Evolutionary conservation across 2,888 invertebrate species (phyloP).

Genomic region (Tuta absoluta): DNA sequence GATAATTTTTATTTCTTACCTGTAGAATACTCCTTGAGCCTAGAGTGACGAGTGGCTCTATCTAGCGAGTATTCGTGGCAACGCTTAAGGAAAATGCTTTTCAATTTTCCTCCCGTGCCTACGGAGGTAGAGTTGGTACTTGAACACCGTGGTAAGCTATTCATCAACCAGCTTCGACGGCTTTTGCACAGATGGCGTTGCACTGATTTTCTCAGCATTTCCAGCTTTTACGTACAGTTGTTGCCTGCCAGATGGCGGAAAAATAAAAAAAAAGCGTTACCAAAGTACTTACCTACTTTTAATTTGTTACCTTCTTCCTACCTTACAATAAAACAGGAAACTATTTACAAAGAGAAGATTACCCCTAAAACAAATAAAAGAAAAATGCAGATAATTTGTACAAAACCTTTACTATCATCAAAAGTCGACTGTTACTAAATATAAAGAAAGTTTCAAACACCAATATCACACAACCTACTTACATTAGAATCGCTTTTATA

Average conservation of each 20-base stretch:
- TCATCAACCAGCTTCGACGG: background rate
- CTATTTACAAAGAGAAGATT: too few relatives aligned
- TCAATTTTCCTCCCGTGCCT: background rate
- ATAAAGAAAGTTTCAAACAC: too few relatives aligned
- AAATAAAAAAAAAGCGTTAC: background rate
- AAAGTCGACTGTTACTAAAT: too few relatives aligned
- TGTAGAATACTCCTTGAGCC: background rate
- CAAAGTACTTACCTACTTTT: too few relatives aligned
- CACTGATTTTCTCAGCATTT: background rate
- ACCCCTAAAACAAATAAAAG: too few relatives aligned
- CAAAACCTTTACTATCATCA: too few relatives aligned
- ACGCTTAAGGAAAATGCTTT: conserved; percentile 8
- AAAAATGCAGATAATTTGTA: too few relatives aligned
- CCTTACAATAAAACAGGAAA: too few relatives aligned
- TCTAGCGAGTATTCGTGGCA: background rate
- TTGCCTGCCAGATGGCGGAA: background rate
- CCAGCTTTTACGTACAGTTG: background rate
- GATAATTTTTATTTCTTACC: background rate
- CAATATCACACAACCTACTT: too few relatives aligned
- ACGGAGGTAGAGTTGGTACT: background rate
- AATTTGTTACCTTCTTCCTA: too few relatives aligned
- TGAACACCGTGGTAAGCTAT: too few relatives aligned
- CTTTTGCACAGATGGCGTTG: conserved; percentile 1
- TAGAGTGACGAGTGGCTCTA: background rate
- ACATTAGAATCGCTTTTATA: too few relatives aligned